Percentiles rank a stretch among this genome's conserved stretches.
Evolutionary conservation across 2,113 vertebrate genomes (phyloP).

Genomic region (Sphyrna mokarran): DNA sequence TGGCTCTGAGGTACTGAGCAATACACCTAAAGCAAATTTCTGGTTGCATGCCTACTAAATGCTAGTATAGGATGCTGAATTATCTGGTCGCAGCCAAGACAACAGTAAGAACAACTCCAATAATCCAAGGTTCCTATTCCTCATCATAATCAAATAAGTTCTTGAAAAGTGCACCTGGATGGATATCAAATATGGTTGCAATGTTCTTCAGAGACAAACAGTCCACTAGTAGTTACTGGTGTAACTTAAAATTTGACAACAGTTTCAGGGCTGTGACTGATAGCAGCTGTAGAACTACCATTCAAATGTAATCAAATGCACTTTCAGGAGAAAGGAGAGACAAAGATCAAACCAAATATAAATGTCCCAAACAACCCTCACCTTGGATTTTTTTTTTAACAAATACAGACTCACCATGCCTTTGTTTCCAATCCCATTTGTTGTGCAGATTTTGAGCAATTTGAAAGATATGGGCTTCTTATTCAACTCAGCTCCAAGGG

Average conservation of each 20-base stretch:
- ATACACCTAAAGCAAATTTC: background rate
- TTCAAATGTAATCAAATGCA: background rate
- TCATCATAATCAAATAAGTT: background rate
- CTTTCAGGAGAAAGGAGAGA: background rate
- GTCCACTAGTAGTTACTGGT: background rate
- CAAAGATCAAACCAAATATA: background rate
- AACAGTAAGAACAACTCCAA: background rate
- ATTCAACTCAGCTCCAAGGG: background rate
- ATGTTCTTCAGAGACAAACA: background rate
- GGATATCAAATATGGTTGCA: background rate
- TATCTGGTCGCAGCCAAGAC: background rate
- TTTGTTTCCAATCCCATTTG: slow-evolving; percentile 8
- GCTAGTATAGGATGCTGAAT: background rate
- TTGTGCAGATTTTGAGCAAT: slow-evolving; percentile 32
- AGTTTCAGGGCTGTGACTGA: background rate
- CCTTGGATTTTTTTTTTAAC: background rate
- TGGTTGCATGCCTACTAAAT: background rate
- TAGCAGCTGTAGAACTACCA: background rate
- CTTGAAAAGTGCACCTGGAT: background rate
- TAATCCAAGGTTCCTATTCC: background rate
- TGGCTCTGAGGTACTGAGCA: background rate
- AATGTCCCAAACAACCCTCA: background rate
- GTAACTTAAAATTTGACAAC: background rate
- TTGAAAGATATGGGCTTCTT: slow-evolving; percentile 30
- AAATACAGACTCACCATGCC: slow-evolving; percentile 16